Evolutionary conservation across 2,888 invertebrate genomes (phyloP).

Genomic region (Pristionchus entomophagus): DNA sequence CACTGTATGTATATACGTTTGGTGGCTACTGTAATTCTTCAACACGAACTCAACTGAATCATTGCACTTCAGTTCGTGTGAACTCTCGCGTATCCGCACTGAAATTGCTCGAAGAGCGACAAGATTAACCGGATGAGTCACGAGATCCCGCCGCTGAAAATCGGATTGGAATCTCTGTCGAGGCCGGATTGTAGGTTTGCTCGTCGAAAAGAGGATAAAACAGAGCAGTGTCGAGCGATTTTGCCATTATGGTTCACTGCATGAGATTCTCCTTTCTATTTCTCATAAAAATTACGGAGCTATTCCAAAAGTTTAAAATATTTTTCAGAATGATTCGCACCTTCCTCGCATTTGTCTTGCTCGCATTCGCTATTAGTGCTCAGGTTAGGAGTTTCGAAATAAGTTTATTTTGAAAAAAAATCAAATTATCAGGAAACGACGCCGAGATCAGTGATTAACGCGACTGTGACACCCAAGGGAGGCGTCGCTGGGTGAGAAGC

Average conservation of each 20-base stretch:
- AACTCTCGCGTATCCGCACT: background rate
- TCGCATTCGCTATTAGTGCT: background rate
- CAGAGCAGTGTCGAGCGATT: background rate
- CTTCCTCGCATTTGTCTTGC: background rate
- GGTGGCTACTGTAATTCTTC: too few species aligned
- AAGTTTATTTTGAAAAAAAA: background rate
- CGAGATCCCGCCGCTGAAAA: background rate
- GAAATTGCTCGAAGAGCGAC: background rate
- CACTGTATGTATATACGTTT: too few species aligned
- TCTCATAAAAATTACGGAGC: background rate
- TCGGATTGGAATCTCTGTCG: background rate
- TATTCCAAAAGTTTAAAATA: background rate
- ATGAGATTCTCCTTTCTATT: background rate
- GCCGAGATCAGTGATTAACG: background rate
- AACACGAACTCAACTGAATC: too few species aligned
- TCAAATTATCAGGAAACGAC: background rate
- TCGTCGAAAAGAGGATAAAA: background rate
- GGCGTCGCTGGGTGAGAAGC: conserved; percentile 22
- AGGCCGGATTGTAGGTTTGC: background rate
- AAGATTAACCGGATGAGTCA: conserved; percentile 7
- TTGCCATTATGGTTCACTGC: background rate
- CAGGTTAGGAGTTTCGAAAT: background rate
- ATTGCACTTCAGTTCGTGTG: background rate
- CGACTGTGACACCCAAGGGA: conserved; percentile 2
- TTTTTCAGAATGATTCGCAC: conserved; percentile 19